phyloP scores from a whole-genome alignment of 1,140 invertebrate species.

The Drosophila bipectinata region DNA sequence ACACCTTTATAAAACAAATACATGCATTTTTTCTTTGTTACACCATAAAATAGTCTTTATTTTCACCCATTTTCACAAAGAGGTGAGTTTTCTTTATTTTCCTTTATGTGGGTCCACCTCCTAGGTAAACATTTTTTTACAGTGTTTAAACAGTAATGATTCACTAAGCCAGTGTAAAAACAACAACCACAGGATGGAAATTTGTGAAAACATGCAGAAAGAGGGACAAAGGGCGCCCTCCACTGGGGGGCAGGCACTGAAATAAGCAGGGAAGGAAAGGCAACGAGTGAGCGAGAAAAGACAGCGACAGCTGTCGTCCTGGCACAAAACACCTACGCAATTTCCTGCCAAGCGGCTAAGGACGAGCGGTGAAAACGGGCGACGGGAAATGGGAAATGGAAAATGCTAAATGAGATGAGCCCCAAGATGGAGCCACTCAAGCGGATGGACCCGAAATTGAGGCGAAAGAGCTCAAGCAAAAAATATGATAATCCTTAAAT shows the following conservation, averaged over 20 bases:
- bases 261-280: not conserved
- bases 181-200: constrained; percentile 59
- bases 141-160: constrained; percentile 65
- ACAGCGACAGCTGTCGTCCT: constrained; percentile 51
- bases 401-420: constrained; percentile 57
- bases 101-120: too few species aligned
- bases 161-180: constrained; percentile 60
- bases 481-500: constrained; percentile 2
- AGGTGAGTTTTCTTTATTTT: too few species aligned
- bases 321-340: constrained; percentile 76
- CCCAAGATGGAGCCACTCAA: constrained; percentile 43
- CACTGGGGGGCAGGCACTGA: too few species aligned
- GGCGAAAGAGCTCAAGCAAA: not conserved
- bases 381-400: constrained; percentile 63
- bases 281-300: constrained; percentile 9
- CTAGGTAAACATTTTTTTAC: not conserved
- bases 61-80: too few species aligned
- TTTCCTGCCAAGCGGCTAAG: constrained; percentile 71
- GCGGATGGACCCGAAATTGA: constrained; percentile 35
- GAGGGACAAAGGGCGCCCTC: not conserved
- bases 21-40: too few species aligned
- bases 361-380: constrained; percentile 33
- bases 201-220: constrained; percentile 42
- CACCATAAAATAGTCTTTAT: too few species aligned
- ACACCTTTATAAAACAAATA: too few species aligned